phyloP scores from a whole-genome alignment of 2,797 vertebrate genomes.

The Melanotaenia nigrans region DNA sequence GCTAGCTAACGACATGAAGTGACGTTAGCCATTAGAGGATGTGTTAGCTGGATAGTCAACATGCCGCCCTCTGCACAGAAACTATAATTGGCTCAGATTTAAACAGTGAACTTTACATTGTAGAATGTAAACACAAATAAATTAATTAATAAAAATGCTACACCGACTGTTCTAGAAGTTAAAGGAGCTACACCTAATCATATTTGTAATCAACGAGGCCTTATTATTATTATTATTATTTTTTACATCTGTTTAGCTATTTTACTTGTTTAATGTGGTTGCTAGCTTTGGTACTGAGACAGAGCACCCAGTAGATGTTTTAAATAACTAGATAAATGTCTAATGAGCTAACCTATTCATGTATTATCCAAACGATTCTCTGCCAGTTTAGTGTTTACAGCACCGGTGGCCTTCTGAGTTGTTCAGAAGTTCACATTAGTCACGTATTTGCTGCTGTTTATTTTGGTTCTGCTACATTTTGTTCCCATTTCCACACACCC shows the following conservation, averaged over 20 bases:
- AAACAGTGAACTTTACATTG: too few relatives aligned
- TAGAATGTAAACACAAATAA: too few relatives aligned
- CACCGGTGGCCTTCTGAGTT: slow-evolving; percentile 8
- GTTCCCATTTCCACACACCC: not conserved
- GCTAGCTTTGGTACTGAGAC: slow-evolving; percentile 51
- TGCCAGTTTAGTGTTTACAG: slow-evolving; percentile 13
- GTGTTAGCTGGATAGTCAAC: slow-evolving; percentile 3
- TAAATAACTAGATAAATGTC: not conserved
- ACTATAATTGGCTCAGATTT: not conserved
- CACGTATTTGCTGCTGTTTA: slow-evolving; percentile 5
- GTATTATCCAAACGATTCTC: not conserved
- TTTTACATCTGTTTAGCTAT: not conserved
- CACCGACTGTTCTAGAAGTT: not conserved
- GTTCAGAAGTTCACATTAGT: slow-evolving; percentile 37
- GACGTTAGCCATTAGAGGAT: slow-evolving; percentile 36
- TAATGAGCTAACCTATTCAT: not conserved
- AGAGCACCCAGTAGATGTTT: slow-evolving; percentile 27
- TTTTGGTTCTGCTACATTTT: not conserved
- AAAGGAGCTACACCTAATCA: too few relatives aligned
- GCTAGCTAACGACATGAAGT: slow-evolving; percentile 36
- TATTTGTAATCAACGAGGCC: slow-evolving; percentile 18
- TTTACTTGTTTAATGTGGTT: slow-evolving; percentile 3
- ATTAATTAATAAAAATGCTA: too few relatives aligned
- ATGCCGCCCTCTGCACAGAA: slow-evolving; percentile 21
- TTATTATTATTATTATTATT: too few relatives aligned